Evolutionary conservation across 2,888 invertebrate genomes (phyloP).

Genomic region (Steromphala cineraria): DNA sequence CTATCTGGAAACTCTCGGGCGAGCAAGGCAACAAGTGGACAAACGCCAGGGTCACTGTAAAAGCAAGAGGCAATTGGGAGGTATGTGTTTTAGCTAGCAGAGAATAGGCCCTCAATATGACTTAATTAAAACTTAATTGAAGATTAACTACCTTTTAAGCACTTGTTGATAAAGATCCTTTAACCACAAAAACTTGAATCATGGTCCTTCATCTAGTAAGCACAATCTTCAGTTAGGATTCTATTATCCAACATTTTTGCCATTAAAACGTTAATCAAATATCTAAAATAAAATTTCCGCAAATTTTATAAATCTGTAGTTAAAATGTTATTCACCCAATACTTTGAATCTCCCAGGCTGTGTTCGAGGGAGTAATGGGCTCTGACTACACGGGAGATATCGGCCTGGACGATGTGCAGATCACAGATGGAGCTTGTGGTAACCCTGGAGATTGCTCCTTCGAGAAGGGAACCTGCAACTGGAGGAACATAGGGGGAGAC

Average conservation of each 20-base stretch:
- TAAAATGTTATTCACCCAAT: too few species aligned
- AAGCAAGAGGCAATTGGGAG: constrained; percentile 51
- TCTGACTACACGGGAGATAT: constrained; percentile 58
- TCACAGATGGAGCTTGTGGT: constrained; percentile 61
- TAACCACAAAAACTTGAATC: too few species aligned
- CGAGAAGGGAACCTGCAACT: constrained; percentile 59
- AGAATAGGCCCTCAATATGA: too few species aligned
- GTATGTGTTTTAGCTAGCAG: constrained; percentile 35
- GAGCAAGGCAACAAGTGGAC: constrained; percentile 61
- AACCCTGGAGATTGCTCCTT: constrained; percentile 57
- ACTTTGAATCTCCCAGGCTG: constrained; percentile 44
- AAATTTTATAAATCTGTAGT: too few species aligned
- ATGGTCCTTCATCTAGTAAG: too few species aligned
- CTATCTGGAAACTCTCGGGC: constrained; percentile 40
- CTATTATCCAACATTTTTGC: too few species aligned
- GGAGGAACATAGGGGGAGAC: constrained; percentile 51
- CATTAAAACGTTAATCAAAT: too few species aligned
- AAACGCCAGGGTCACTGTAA: constrained; percentile 52
- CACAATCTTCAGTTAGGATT: too few species aligned
- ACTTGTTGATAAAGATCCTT: too few species aligned
- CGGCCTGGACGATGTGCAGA: constrained; percentile 66
- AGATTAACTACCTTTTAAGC: too few species aligned
- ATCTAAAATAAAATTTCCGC: too few species aligned
- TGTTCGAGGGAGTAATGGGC: constrained; percentile 63
- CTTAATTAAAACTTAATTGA: too few species aligned